Base-by-base conservation (phyloP, 2,888 invertebrate genomes). In the Capitulum mitella region DNA sequence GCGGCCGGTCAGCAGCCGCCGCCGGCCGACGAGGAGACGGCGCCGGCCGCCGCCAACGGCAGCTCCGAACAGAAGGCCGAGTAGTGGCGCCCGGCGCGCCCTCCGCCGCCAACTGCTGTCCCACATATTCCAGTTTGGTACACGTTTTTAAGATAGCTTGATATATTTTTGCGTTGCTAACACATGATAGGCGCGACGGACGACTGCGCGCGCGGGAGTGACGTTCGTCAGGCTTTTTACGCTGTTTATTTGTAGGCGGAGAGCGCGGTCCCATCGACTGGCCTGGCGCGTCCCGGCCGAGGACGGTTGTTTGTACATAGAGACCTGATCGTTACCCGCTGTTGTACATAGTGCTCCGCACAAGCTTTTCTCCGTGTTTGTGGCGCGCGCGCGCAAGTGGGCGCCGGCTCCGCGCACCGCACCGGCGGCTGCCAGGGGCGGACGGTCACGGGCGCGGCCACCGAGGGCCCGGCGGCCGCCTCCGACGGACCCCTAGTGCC, bases 131-230 rank as follows among this genome's bases (percentile, higher is more conserved):
- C 70, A 70, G 22, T 70, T 70, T 70, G 70, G 70, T 70, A 70
- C 70, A 70, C 70, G 70, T 70, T 70, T 70, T 70, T 70, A 34
- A 70, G 29, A 70, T 70, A 70, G 70, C 37, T 70, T 70, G 37
- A 37, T 70, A 70, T 70, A 70, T 70, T 70, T 70, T 70, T 70
- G 40, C 40, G 70, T 70, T 70, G 70, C 70, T 70, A 19, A 37
- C 40, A 19, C 37, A 5, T 70, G 3, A 19, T 3, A 5, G 40
- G 22, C 16, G 70, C 8, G 10, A 1, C 10, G 19, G 58, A 58
- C n/a, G 29, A 29, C 10, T n/a, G 29, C n/a, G 10, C 22, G 51
- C 26, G 26, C 22, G 6, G 19, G 51, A 43, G 51, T 26, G 22
- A 26, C 51, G 22, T 26, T 19, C 29, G 12, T 26, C 70, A 37